These are phyloP conservation scores for Trididemnum nubilum DNA, from an alignment of 23 tunicate genomes.

Conservation along the genomic window DNA sequence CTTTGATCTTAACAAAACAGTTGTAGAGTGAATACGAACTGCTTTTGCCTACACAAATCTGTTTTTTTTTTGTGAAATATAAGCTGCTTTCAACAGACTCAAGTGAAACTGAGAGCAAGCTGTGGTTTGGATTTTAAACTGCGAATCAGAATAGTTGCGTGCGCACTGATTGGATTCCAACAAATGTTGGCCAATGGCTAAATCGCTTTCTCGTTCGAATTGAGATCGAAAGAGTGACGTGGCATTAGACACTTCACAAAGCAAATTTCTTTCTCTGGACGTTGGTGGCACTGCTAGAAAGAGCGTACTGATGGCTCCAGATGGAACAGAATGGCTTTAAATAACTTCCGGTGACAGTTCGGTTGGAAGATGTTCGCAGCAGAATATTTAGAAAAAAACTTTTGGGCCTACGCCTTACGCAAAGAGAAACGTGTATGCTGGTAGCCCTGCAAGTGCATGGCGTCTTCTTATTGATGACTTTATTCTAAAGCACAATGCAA, in stretches of 20 bases:
- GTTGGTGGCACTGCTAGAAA: conserved; percentile 30
- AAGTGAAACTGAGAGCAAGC: too few relatives aligned
- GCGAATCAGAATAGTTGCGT: too few relatives aligned
- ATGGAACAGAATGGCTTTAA: conserved; percentile 40
- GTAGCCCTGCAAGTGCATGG: conserved; percentile 48
- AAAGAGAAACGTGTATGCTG: conserved; percentile 36
- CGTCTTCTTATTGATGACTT: conserved; percentile 28
- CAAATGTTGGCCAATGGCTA: too few relatives aligned
- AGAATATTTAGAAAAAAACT: conserved; percentile 27
- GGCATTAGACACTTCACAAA: conserved; percentile 25
- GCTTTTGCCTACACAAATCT: too few relatives aligned
- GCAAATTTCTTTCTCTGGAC: conserved; percentile 31
- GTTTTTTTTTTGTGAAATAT: too few relatives aligned
- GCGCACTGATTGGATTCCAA: too few relatives aligned
- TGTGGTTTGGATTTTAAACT: too few relatives aligned
- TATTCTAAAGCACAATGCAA: conserved; percentile 33
- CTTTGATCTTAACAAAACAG: too few relatives aligned
- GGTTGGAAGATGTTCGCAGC: conserved; percentile 20
- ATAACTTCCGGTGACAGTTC: conserved; percentile 35
- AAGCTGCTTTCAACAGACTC: too few relatives aligned
- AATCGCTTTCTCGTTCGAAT: too few relatives aligned
- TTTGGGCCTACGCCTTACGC: conserved; percentile 42
- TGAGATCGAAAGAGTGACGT: conserved; percentile 20
- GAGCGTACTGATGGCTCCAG: conserved; percentile 26
- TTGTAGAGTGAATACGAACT: too few relatives aligned